Conservation (phyloP, 2,113 vertebrate genomes). For the Sphyrna mokarran region DNA sequence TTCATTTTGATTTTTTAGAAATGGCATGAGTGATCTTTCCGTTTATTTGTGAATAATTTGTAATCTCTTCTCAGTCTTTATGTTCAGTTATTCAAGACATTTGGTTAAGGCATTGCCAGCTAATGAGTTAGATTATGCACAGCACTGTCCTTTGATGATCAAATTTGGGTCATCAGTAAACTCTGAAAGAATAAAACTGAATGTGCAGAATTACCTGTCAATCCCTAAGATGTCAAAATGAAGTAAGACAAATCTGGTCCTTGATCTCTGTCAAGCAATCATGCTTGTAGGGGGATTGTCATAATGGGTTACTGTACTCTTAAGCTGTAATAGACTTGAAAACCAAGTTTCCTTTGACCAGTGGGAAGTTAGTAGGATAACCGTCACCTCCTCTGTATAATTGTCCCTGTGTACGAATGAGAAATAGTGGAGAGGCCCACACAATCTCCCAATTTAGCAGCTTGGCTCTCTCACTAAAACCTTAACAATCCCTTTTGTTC, state of each 20-base stretch:
- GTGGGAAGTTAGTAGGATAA: not conserved
- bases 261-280: not conserved
- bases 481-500: not conserved
- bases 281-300: not conserved
- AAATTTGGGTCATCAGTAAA: not conserved
- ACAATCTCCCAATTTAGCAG: not conserved
- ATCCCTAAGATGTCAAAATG: not conserved
- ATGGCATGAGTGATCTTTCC: not conserved
- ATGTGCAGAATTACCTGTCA: not conserved
- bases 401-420: not conserved
- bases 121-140: not conserved
- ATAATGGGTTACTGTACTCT: not conserved
- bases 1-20: not conserved
- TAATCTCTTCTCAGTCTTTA: conserved; percentile 25
- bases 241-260: not conserved
- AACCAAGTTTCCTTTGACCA: not conserved
- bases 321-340: not conserved
- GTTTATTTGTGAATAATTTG: conserved; percentile 26
- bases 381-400: not conserved
- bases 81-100: conserved; percentile 2
- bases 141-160: not conserved
- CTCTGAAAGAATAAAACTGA: not conserved
- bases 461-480: not conserved
- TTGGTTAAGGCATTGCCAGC: conserved; percentile 31
- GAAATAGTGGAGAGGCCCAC: not conserved